A percentile compares a stretch with the other conserved stretches of the same genome.
phyloP scores from a whole-genome alignment of 2,888 invertebrate genomes.

The Clostera curtula region DNA sequence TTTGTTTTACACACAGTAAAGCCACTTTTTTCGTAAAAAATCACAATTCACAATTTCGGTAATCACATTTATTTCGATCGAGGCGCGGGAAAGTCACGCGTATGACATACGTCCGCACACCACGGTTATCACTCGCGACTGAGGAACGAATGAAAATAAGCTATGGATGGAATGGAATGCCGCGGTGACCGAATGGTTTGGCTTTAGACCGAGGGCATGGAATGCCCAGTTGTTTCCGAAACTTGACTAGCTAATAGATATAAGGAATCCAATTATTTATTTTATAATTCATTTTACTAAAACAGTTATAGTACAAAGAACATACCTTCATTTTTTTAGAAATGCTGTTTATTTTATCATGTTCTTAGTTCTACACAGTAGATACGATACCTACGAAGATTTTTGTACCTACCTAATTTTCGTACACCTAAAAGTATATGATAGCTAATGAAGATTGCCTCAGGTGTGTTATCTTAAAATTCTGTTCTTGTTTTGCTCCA shows the following conservation, averaged over 20 bases:
- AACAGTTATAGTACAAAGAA: no score
- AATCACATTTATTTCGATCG: slow-evolving; percentile 42
- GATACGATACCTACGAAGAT: no score
- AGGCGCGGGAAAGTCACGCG: slow-evolving; percentile 40
- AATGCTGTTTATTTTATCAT: no score
- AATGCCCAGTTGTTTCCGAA: slow-evolving; percentile 12
- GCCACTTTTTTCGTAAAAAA: slow-evolving; percentile 28
- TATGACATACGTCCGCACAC: slow-evolving; percentile 29
- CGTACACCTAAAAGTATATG: no score
- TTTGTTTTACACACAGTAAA: slow-evolving; percentile 44
- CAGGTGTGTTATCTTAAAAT: no score
- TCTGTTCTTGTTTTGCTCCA: no score
- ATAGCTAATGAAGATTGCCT: no score
- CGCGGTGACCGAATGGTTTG: slow-evolving; percentile 34
- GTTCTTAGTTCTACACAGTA: no score
- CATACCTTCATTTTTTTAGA: no score
- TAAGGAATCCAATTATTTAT: no score
- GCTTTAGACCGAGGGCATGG: slow-evolving; percentile 22
- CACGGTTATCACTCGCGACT: slow-evolving; percentile 62
- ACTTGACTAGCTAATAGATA: slow-evolving; percentile 8
- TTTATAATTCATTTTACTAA: no score
- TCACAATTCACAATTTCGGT: slow-evolving; percentile 36
- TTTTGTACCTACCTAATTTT: no score
- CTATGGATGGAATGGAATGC: slow-evolving; percentile 34
- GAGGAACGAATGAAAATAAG: slow-evolving; percentile 35